Percentiles rank a stretch among this genome's conserved stretches.
Evolutionary conservation across 2,888 invertebrate genomes (phyloP).

Genomic region (Melipona bicolor): DNA sequence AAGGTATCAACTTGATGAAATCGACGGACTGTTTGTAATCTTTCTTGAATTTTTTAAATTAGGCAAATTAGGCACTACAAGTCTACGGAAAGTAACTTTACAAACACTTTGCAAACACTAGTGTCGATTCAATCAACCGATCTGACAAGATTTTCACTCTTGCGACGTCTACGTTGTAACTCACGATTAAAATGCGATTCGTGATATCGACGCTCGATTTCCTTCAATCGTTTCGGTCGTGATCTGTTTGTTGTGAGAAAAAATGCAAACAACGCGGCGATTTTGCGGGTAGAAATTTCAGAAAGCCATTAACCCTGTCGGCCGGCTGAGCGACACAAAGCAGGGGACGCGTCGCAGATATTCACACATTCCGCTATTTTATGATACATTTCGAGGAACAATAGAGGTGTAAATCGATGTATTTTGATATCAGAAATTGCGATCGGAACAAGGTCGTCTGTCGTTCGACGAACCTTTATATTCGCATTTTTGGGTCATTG

Average conservation of each 20-base stretch:
- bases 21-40: no score
- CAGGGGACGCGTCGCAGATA: slow-evolving; percentile 24
- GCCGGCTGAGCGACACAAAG: slow-evolving; percentile 25
- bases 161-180: not conserved
- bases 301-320: slow-evolving; percentile 47
- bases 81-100: not conserved
- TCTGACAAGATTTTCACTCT: not conserved
- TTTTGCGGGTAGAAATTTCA: slow-evolving; percentile 14
- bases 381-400: slow-evolving; percentile 54
- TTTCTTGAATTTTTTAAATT: no score
- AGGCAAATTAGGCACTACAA: no score
- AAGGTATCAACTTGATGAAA: no score
- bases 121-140: not conserved
- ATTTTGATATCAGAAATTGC: slow-evolving; percentile 52
- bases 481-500: slow-evolving; percentile 44
- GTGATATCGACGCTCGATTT: not conserved
- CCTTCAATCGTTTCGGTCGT: not conserved
- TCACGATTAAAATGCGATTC: not conserved
- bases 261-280: not conserved
- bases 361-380: slow-evolving; percentile 42
- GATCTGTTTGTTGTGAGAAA: not conserved
- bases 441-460: slow-evolving; percentile 48
- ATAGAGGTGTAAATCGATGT: slow-evolving; percentile 52
- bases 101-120: not conserved
- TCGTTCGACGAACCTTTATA: slow-evolving; percentile 27